Evolutionary conservation across 2,888 invertebrate genomes (phyloP).

Genomic region (Melieria omissa): DNA sequence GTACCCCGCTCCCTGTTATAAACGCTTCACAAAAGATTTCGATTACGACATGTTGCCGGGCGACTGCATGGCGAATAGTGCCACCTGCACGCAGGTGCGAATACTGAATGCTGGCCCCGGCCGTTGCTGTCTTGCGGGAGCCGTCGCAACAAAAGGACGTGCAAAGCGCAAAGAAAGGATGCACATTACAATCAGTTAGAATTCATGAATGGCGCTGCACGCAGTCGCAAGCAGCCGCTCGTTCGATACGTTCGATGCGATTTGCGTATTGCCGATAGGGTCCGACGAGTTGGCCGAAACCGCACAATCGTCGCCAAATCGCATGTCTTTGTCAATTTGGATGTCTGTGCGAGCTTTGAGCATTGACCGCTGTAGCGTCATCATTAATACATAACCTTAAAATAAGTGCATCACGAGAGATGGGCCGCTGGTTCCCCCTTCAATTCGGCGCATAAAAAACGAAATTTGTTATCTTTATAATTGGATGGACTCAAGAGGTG

Average conservation of each 20-base stretch:
- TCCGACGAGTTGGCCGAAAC: conserved; percentile 19
- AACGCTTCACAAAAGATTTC: conserved; percentile 32
- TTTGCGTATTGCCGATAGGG: conserved; percentile 1
- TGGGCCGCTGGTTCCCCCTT: background rate
- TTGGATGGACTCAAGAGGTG: no score
- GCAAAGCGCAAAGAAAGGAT: conserved; percentile 16
- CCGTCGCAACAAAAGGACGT: background rate
- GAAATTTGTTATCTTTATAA: no score
- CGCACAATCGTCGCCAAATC: conserved; percentile 43
- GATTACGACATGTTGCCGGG: conserved; percentile 39
- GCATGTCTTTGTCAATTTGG: conserved; percentile 63
- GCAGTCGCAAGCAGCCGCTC: conserved; percentile 38
- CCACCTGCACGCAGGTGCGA: conserved; percentile 63
- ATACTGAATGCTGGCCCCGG: conserved; percentile 28
- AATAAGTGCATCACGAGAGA: conserved; percentile 41
- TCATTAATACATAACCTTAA: conserved; percentile 51
- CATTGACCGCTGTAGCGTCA: no score
- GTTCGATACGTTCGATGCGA: conserved; percentile 20
- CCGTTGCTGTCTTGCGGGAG: conserved; percentile 18
- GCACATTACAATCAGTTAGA: conserved; percentile 61
- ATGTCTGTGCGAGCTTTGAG: conserved; percentile 47
- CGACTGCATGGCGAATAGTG: conserved; percentile 33
- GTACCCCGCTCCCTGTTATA: no score
- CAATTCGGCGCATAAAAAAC: no score
- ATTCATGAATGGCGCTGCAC: conserved; percentile 55